A percentile compares a stretch with the other conserved stretches of the same genome.
phyloP scores from a whole-genome alignment of 2,113 vertebrate genomes.

The Epinephelus fuscoguttatus region DNA sequence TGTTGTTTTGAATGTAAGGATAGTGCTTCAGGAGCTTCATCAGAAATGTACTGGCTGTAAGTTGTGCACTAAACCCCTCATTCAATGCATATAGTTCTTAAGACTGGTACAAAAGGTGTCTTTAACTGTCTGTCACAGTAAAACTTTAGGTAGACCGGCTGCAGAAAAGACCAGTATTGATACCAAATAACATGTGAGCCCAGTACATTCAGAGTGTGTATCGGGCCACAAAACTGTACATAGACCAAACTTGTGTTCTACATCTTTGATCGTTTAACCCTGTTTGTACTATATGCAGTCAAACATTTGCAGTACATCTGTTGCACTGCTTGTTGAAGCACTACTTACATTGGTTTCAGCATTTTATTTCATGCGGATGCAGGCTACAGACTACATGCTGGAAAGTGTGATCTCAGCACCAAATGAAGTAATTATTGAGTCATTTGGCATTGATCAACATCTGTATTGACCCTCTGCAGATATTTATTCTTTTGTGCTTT shows the following conservation, averaged over 20 bases:
- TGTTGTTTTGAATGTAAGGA: neutral
- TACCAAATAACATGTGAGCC: neutral
- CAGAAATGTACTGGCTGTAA: neutral
- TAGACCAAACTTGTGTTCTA: neutral
- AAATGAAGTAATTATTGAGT: conserved; percentile 22
- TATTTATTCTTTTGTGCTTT: neutral
- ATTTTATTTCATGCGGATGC: neutral
- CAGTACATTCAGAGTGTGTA: neutral
- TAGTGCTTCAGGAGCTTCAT: neutral
- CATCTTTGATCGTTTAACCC: neutral
- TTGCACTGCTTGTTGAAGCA: neutral
- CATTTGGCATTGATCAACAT: conserved; percentile 23
- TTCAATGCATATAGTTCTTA: neutral
- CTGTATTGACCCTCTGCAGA: neutral
- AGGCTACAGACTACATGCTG: neutral
- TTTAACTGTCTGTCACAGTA: neutral
- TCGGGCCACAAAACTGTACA: no score
- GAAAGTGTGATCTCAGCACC: neutral
- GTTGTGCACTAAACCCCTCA: neutral
- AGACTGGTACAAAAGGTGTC: neutral
- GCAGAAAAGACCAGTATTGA: neutral
- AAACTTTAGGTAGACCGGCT: neutral
- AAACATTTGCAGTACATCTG: neutral
- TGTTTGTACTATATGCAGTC: neutral
- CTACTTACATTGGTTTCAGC: neutral